Evolutionary conservation across 2,797 vertebrate species (phyloP), one percentile per base, ranked within the genome.

Genomic region (Gouania willdenowi): DNA sequence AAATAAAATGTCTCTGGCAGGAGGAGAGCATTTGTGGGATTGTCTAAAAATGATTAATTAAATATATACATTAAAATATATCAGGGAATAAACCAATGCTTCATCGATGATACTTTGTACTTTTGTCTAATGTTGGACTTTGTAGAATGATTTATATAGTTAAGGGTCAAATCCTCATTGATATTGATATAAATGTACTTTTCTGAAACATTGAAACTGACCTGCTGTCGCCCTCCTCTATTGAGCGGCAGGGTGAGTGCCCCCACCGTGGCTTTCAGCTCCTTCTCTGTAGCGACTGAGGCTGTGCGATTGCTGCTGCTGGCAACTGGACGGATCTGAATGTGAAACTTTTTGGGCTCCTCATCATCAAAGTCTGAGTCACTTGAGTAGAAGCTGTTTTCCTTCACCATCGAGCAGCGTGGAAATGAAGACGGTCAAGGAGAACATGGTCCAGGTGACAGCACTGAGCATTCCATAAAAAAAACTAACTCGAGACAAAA

Each of bases 301-400:
- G 73, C 90, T 41, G 66, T 77, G n/a, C 77, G 79, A 40, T 39
- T 78, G 59, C 80, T 73, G 59, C 80, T 73, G 48, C 71, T 88
- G 72, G 70, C 64, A 5, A 90, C 88, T 0, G 95, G 95, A 1
- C 94, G 85, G 82, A 98, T 98, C 73, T 91, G 91, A 29, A 98
- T 91, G 16, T 87, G 88, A 60, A 97, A 96, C 38, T 92, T 93
- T 14, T 93, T 93, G 4, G 94, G 94, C 33, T 97, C 94, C 0
- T 95, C 95, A 0, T 95, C 94, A 1, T 92, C 92, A 0, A 94
- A 97, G 76, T 98, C 95, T 0, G 94, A 97, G 58, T 97, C 94
- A 0, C 94, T 97, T 65, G 94, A 98, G 6, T 94, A 97, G 30
- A 90, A 89, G 42, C 85, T 86, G 55, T 76, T 84, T 25, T 90